Evolutionary conservation across 2,113 vertebrate species (phyloP).

Genomic region (Leptocoma aspasia): DNA sequence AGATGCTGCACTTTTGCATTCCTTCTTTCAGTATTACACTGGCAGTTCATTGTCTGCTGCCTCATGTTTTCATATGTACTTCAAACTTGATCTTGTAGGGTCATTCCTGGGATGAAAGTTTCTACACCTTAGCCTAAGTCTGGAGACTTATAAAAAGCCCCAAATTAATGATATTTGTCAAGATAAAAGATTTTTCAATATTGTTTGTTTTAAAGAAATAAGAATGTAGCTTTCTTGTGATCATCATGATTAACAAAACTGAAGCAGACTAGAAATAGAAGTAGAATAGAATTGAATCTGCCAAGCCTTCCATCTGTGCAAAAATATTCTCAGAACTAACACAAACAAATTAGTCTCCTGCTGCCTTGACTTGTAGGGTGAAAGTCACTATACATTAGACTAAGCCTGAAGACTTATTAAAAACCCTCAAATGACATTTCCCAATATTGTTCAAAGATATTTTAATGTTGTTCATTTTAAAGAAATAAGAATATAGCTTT

Average conservation of each 20-base stretch:
- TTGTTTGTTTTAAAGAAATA: conserved; percentile 52
- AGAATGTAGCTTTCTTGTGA: not conserved
- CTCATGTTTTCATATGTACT: not conserved
- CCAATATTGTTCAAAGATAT: not conserved
- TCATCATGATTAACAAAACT: conserved; percentile 21
- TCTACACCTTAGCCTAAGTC: not conserved
- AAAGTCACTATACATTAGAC: not conserved
- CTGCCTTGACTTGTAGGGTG: not conserved
- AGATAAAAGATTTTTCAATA: not conserved
- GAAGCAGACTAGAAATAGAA: not conserved
- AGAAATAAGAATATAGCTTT: not conserved
- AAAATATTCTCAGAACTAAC: not conserved
- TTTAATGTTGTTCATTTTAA: conserved; percentile 40
- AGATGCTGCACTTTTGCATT: not conserved
- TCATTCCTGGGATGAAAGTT: not conserved
- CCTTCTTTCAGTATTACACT: not conserved
- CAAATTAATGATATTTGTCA: not conserved
- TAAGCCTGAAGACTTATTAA: not conserved
- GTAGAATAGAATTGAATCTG: not conserved
- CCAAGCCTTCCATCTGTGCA: not conserved
- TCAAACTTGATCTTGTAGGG: not conserved
- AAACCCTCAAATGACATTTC: not conserved
- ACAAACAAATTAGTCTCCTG: not conserved
- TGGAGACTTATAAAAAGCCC: not conserved
- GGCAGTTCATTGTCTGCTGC: not conserved